phyloP scores from a whole-genome alignment of 2,888 invertebrate species.

The Camponotus fellah region DNA sequence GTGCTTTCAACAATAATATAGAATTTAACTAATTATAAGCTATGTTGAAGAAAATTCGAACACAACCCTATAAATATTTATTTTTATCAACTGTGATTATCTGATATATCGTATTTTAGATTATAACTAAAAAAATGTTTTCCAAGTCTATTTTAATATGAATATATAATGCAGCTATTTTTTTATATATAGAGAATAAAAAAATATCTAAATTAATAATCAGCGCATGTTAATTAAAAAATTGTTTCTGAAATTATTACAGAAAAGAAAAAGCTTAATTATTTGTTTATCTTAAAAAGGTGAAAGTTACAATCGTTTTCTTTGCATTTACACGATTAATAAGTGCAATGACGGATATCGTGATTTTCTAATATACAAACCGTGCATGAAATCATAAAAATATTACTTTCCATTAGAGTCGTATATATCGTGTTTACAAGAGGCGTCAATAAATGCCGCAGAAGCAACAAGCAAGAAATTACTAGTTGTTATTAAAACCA shows the following conservation, averaged over 20 bases:
- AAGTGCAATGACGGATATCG: neutral
- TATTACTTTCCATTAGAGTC: neutral
- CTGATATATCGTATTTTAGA: neutral
- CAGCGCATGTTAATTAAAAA: neutral
- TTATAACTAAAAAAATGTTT: neutral
- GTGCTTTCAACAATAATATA: neutral
- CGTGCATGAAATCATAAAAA: neutral
- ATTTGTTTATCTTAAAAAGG: neutral
- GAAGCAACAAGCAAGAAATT: neutral
- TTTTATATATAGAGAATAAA: neutral
- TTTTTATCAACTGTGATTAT: neutral
- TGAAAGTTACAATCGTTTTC: neutral
- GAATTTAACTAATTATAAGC: neutral
- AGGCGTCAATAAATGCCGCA: neutral
- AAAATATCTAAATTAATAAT: conserved; percentile 1
- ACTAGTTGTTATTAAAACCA: conserved; percentile 22
- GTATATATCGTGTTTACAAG: neutral
- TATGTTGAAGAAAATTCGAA: neutral
- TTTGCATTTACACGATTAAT: neutral
- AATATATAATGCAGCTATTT: conserved; percentile 18
- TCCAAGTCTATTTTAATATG: neutral
- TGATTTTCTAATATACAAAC: neutral
- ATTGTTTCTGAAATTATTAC: neutral
- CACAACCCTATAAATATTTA: neutral
- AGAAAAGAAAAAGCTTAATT: neutral